Base-by-base conservation (phyloP, 92 coral and sea anemone species). In the Desmophyllum pertusum region DNA sequence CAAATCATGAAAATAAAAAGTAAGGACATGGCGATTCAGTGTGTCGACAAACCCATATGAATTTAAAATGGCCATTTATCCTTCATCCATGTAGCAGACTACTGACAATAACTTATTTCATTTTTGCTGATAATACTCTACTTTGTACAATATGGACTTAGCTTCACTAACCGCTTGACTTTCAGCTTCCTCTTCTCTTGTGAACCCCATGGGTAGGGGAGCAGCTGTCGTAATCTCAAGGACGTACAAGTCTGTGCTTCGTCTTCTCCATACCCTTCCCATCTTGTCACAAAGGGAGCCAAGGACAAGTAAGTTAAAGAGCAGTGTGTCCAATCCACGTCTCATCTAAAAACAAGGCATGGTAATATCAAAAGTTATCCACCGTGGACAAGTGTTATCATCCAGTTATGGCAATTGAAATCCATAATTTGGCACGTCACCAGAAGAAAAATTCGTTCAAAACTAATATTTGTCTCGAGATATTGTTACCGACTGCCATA, bases 211-310 rank as follows among this genome's bases (percentile, higher is more conserved):
- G 39, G 81, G 81, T 4, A 77, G 70, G 35, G 81, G 81, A 77
- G 70, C 51, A 19, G 81, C 73, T 10, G 86, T 90, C 23, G 96
- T 92, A 33, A 91, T 75, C 75, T 94, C 98, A 59, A 94, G 67
- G 66, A 89, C 65, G 69, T 91, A 94, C 69, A 94, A 83, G 74
- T 94, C 98, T 29, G 93, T 79, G n/a, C 81, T 27, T 42, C 90
- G 76, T 78, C 91, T 89, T 70, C 95, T 89, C 98, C 98, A 94
- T 30, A 91, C 87, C 68, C 89, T 85, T 33, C 91, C 95, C 62
- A 62, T 84, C 63, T 81, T 85, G 88, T 91, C 98, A 19, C 75
- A 76, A 48, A 94, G 73, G 29, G 66, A 73, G 8, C 93, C 92
- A 43, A 91, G 91, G 43, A 89, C 84, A 27, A 91, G 79, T 61